Conservation (phyloP, 2,797 vertebrate genomes). For the Argentina silus region DNA sequence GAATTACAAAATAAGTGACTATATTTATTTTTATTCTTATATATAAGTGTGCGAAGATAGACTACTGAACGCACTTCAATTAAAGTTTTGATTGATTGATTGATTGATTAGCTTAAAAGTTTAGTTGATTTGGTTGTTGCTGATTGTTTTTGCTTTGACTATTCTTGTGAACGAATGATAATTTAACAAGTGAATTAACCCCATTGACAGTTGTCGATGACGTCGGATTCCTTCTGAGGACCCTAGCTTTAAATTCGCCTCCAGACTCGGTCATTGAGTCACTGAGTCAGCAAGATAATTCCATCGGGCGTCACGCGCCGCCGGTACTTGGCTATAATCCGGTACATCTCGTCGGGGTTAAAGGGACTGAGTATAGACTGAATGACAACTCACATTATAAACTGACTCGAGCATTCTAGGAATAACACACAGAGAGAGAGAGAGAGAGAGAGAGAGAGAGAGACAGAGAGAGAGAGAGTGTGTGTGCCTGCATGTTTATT, state of each 20-base stretch:
- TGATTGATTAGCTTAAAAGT: no score
- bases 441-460: not conserved
- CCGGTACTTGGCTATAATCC: constrained; percentile 15
- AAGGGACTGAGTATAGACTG: not conserved
- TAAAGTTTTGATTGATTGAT: no score
- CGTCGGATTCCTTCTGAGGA: not conserved
- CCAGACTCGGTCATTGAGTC: constrained; percentile 13
- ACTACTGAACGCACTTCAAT: no score
- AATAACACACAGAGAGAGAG: not conserved
- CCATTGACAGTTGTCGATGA: not conserved
- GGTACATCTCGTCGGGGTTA: constrained; percentile 7
- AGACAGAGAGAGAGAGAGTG: not conserved
- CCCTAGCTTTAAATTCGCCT: not conserved
- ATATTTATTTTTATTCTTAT: no score
- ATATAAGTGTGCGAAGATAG: no score
- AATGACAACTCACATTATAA: not conserved
- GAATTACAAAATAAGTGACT: no score
- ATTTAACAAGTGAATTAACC: no score
- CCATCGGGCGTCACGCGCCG: not conserved
- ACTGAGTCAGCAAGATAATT: constrained; percentile 12
- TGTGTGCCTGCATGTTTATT: no score
- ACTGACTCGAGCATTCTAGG: not conserved
- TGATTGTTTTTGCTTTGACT: no score
- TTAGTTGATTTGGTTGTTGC: no score
- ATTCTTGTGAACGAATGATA: no score